Evolutionary conservation across 2,888 invertebrate species (phyloP), one percentile per base, ranked within the genome.

Genomic region (Aricia artaxerxes): DNA sequence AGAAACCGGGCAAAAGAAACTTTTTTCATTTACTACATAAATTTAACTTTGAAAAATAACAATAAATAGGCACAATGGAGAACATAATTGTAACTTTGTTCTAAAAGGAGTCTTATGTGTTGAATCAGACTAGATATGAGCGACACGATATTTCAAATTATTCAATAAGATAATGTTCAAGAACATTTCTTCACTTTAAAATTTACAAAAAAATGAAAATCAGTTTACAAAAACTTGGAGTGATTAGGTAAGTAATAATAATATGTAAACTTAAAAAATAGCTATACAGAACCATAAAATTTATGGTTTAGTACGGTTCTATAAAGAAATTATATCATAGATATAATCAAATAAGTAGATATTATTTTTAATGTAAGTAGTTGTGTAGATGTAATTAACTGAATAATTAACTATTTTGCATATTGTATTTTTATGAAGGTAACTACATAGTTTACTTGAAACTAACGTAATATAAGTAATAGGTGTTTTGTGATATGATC

Each of bases 41-140:
- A 90, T 85, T 87, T 88, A 90, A 88, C 85, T 91, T 91, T 89
- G 90, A 88, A 83, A 83, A 82, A 78, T 78, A 81, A 84, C 86
- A 84, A 85, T 86, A 86, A 86, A 88, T 88, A 92, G 91, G 91
- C 91, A 91, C 90, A 88, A 88, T 87, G 88, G 89, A 90, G 87
- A 89, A 84, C 81, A 80, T 69, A 69, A 73, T 24, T 69, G 69
- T 4, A 69, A 35, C 13, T 69, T 69, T 69, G 69, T 69, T 69
- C 35, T 38, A 38, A 9, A 9, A 7, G 35, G 11, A 35, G 69
- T 35, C 35, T 69, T 69, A 35, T 61, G 9, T 64, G 11, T 24
- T 64, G 64, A 69, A 69, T 69, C 69, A 24, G 69, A 69, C 69
- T 69, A 69, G 69, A 38, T 69, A 13, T 13, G 69, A 69, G 69